These are phyloP conservation scores for Perithous albicinctus DNA, from an alignment of 2,888 invertebrate species.

Conservation along the genomic window DNA sequence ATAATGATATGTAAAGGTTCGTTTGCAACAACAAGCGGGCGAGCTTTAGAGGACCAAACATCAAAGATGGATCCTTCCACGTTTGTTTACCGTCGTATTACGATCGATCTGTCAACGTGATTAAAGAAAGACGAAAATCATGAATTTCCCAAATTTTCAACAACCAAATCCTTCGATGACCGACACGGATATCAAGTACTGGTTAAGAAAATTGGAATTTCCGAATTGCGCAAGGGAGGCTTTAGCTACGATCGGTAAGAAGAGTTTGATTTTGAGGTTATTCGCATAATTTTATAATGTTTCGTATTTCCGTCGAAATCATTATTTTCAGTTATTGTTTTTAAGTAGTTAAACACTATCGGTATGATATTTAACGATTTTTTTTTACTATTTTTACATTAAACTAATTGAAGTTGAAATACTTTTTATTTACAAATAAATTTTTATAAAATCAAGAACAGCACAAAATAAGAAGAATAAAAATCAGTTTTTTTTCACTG, in stretches of 20 bases:
- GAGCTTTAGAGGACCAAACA: background rate
- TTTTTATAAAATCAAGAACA: too few species aligned
- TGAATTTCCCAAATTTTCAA: constrained; percentile 67
- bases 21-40: constrained; percentile 9
- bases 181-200: constrained; percentile 89
- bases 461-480: too few species aligned
- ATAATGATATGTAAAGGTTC: background rate
- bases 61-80: constrained; percentile 13
- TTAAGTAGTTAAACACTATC: too few species aligned
- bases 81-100: constrained; percentile 16
- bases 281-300: constrained; percentile 1
- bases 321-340: background rate
- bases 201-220: constrained; percentile 91
- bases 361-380: too few species aligned
- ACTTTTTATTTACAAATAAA: too few species aligned
- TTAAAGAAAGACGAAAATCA: constrained; percentile 28
- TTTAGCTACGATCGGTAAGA: constrained; percentile 89
- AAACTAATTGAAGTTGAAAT: too few species aligned
- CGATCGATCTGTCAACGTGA: background rate
- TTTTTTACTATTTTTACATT: too few species aligned
- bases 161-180: constrained; percentile 78
- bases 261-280: constrained; percentile 44
- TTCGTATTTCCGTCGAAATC: background rate
- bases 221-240: constrained; percentile 92
- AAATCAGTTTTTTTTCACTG: too few species aligned